phyloP scores from a whole-genome alignment of 2,888 invertebrate species.

The Megastigmus dorsalis region DNA sequence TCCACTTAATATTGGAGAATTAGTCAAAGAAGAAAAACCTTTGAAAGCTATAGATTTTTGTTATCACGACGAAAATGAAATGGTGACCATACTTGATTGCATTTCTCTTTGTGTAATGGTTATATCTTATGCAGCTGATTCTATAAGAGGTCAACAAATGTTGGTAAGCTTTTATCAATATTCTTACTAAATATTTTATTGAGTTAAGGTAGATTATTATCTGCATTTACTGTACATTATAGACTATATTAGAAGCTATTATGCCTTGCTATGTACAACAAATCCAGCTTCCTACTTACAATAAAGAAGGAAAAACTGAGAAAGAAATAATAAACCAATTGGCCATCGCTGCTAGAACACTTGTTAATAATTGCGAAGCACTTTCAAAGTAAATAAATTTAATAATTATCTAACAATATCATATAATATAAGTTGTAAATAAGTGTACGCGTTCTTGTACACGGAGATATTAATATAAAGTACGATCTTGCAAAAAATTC shows the following conservation, averaged over 20 bases:
- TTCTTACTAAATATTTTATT: no score
- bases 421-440: no score
- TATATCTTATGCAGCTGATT: constrained; percentile 97
- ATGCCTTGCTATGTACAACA: constrained; percentile 96
- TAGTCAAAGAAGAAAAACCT: constrained; percentile 93
- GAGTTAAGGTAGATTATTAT: no score
- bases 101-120: constrained; percentile 99
- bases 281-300: constrained; percentile 91
- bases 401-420: no score
- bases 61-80: constrained; percentile 98
- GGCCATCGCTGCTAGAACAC: constrained; percentile 94
- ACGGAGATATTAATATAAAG: no score
- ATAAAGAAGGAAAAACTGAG: constrained; percentile 94
- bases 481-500: no score
- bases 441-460: no score
- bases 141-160: constrained; percentile 93
- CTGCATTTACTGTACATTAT: constrained; percentile 45
- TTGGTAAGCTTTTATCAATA: constrained; percentile 81
- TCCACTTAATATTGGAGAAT: constrained; percentile 92
- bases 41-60: constrained; percentile 98
- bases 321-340: constrained; percentile 94
- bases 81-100: constrained; percentile 96
- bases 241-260: constrained; percentile 97
- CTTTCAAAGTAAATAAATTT: constrained; percentile 87
- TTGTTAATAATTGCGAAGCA: constrained; percentile 97